A percentile compares a stretch with the other conserved stretches of the same genome.
Conservation (phyloP, 2,888 invertebrate species). For the Pegoplata infirma region DNA sequence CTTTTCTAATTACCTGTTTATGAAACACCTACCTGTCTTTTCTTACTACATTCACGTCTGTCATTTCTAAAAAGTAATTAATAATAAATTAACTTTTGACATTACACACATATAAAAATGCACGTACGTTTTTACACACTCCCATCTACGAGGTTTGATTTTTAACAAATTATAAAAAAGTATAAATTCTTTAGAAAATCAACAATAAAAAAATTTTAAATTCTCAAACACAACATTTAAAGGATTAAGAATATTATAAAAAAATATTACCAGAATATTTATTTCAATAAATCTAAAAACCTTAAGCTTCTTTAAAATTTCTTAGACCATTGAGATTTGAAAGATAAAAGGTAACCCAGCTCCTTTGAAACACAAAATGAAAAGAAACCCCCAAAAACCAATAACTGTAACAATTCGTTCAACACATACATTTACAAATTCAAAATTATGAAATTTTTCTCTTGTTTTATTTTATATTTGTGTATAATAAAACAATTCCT, state of each 20-base stretch:
- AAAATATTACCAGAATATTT: too few species aligned
- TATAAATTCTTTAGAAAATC: neutral
- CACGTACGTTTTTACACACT: neutral
- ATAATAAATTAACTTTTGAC: slow-evolving; percentile 43
- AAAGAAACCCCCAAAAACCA: neutral
- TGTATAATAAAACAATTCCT: slow-evolving; percentile 19
- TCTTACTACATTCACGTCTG: neutral
- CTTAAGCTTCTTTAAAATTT: neutral
- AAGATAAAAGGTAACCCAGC: neutral
- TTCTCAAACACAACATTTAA: neutral
- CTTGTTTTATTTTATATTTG: neutral
- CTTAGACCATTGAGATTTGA: neutral
- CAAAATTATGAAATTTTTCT: neutral
- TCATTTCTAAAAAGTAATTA: slow-evolving; percentile 36
- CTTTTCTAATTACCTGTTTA: too few species aligned
- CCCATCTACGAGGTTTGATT: neutral
- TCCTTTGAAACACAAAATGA: neutral
- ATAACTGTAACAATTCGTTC: neutral
- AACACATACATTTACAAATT: neutral
- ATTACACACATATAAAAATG: slow-evolving; percentile 9
- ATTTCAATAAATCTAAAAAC: neutral
- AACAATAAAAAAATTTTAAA: neutral
- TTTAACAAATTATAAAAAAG: neutral
- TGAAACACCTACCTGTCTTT: neutral
- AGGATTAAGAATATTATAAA: neutral